Percentiles rank a stretch among this genome's conserved stretches.
Conservation (phyloP, 2,797 vertebrate genomes). For the Lacerta viridis region DNA sequence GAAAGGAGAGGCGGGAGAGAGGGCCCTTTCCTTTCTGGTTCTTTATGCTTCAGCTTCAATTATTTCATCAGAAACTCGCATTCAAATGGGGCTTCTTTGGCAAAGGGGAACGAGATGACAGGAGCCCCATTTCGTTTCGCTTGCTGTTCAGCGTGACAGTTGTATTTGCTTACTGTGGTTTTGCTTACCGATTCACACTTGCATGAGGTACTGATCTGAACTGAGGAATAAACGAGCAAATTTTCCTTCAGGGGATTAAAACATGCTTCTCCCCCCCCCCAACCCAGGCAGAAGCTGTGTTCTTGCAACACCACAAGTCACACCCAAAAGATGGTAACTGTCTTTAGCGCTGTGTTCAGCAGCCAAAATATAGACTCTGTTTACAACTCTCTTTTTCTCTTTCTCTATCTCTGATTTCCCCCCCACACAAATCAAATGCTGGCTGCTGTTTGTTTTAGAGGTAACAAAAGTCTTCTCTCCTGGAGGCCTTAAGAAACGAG, state of each 20-base stretch:
- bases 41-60: constrained; percentile 70
- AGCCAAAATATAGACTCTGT: constrained; percentile 17
- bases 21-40: constrained; percentile 75
- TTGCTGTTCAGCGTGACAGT: constrained; percentile 13
- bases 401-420: constrained; percentile 9
- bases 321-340: neutral
- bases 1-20: neutral
- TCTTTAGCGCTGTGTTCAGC: constrained; percentile 15
- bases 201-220: neutral
- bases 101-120: constrained; percentile 52
- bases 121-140: neutral
- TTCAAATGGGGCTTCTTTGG: constrained; percentile 70
- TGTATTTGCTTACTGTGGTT: no score
- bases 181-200: neutral
- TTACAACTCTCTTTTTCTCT: neutral
- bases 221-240: constrained; percentile 44
- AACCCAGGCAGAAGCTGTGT: constrained; percentile 21
- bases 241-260: constrained; percentile 7
- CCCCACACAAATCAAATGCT: neutral
- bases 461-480: constrained; percentile 6
- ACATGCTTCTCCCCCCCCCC: neutral
- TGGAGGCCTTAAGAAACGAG: neutral
- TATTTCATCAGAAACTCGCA: constrained; percentile 78
- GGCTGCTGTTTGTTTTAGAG: constrained; percentile 30
- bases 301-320: constrained; percentile 26